Conservation (phyloP, 2,113 vertebrate species). For the Suncus etruscus region DNA sequence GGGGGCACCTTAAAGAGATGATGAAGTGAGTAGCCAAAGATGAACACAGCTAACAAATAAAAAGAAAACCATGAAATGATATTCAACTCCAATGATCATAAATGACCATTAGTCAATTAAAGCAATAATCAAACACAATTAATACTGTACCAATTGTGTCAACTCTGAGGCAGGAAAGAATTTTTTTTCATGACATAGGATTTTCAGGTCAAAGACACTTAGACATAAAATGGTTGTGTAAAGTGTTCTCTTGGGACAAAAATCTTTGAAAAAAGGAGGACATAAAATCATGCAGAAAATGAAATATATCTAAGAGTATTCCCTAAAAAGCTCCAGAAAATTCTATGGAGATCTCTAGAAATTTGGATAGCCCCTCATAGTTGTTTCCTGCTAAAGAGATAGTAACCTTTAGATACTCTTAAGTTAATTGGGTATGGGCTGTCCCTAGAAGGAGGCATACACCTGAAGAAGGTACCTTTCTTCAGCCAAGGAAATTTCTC, state of each 20-base stretch:
- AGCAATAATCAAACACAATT: neutral
- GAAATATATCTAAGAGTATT: slow-evolving; percentile 1
- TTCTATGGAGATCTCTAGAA: neutral
- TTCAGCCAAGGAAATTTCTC: neutral
- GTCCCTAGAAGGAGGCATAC: neutral
- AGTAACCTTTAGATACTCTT: neutral
- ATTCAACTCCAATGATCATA: neutral
- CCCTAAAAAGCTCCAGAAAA: neutral
- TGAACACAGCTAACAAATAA: neutral
- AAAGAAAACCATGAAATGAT: slow-evolving; percentile 15
- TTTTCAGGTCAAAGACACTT: neutral
- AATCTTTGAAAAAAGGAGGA: neutral
- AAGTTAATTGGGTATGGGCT: neutral
- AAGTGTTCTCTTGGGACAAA: slow-evolving; percentile 14
- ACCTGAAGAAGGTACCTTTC: neutral
- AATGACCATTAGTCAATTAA: neutral
- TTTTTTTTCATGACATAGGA: neutral
- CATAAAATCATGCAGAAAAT: neutral
- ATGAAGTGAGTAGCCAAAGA: slow-evolving; percentile 85
- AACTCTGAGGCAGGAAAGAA: neutral
- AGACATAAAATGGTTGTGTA: neutral
- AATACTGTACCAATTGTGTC: neutral
- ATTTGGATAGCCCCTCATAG: slow-evolving; percentile 1
- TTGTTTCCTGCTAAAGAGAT: neutral
- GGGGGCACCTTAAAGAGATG: slow-evolving; percentile 86